Base-by-base conservation (phyloP, 1,140 invertebrate genomes). In the Bombus turneri region DNA sequence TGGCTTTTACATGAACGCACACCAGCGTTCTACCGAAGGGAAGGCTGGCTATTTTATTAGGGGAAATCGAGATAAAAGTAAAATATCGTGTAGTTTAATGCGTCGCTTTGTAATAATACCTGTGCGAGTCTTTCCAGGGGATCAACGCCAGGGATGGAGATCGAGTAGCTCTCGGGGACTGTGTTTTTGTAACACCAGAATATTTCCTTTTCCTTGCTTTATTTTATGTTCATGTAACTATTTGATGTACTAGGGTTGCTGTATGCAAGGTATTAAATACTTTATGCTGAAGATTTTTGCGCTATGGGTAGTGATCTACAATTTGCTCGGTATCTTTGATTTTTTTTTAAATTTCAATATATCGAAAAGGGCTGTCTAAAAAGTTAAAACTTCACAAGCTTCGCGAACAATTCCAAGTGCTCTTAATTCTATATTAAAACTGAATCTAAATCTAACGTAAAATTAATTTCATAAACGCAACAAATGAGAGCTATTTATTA, bases 101-200 rank as follows among this genome's bases (percentile, higher is more conserved):
- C 53, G 34, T 59, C 53, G 74, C 37, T 76, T 76, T 76, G 53
- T 59, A 69, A 81, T 78, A 75, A 66, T 87, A 87, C 59, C 57
- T 22, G 68, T 34, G 83, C 34, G 37, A 86, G 39, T 37, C 39
- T 72, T 72, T 72, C 4, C 3, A 64, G 72, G 57, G 83, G 83
- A 57, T 25, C 68, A 47, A 34, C 39, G 69, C 34, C n/a, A 59
- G 31, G 31, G 75, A 31, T 41, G 37, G 37, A 75, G 62, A 88
- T 76, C 78, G 91, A 92, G 82, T 47, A n/a, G n/a, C n/a, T 74
- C n/a, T 31, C 8, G 39, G 39, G 39, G n/a, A 73, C 71, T 8
- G 39, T 43, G 71, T 43, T 43, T n/a, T 41, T 73, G 39, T 43
- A 41, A 85, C 59, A 15, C 31, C 34, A 78, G 68, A 22, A 43